Evolutionary conservation across 2,797 vertebrate species (phyloP).

Genomic region (Naso thynnoides): DNA sequence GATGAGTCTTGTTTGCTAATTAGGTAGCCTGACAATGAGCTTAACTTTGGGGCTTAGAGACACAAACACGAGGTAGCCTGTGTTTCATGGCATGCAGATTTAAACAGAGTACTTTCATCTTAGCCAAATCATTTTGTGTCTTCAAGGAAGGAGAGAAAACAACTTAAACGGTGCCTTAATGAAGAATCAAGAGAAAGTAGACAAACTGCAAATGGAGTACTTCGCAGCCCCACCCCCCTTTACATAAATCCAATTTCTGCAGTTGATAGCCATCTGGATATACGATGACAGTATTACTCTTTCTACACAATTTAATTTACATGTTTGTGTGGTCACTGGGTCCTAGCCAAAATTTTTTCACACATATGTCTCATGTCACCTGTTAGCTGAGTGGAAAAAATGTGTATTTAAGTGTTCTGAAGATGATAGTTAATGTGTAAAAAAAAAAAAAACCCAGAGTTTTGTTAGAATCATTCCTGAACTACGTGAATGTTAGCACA

Average conservation of each 20-base stretch:
- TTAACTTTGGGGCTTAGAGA: slow-evolving; percentile 14
- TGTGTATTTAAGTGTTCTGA: neutral
- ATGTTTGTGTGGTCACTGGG: neutral
- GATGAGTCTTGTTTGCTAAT: slow-evolving; percentile 40
- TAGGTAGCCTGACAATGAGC: slow-evolving; percentile 33
- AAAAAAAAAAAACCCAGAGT: neutral
- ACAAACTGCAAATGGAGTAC: slow-evolving; percentile 8
- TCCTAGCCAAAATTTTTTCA: neutral
- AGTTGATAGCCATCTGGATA: slow-evolving; percentile 9
- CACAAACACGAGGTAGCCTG: neutral
- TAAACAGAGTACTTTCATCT: neutral
- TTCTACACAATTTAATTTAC: neutral
- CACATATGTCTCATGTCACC: no score
- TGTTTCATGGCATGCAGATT: neutral
- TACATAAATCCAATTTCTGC: slow-evolving; percentile 10
- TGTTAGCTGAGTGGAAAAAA: neutral
- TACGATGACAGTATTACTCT: neutral
- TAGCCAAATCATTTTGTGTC: neutral
- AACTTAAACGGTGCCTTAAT: neutral
- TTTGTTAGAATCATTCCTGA: neutral
- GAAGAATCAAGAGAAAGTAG: neutral
- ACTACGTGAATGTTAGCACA: neutral
- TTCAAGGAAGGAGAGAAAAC: neutral
- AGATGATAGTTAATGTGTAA: neutral
- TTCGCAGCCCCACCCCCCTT: neutral